Conservation (phyloP, 2,113 vertebrate species). For the Pavo muticus region DNA sequence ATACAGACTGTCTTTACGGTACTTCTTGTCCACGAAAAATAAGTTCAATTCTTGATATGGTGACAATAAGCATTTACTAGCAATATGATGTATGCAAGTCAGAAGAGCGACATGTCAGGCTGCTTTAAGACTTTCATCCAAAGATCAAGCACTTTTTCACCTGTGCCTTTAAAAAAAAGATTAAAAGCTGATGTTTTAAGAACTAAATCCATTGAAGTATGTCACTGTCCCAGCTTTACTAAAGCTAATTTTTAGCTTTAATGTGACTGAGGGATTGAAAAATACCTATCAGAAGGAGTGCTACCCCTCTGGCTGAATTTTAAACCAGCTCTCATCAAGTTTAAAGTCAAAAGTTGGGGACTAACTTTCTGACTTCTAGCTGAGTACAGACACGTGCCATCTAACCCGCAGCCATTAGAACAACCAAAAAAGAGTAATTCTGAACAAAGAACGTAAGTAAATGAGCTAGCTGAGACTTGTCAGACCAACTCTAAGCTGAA, state of each 20-base stretch:
- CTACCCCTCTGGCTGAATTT: conserved; percentile 23
- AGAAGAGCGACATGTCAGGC: background rate
- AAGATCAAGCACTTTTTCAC: conserved; percentile 21
- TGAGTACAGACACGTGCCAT: background rate
- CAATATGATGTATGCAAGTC: background rate
- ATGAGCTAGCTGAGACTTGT: background rate
- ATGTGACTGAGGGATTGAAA: background rate
- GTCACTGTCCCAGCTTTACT: background rate
- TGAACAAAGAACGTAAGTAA: background rate
- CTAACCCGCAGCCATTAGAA: conserved; percentile 12
- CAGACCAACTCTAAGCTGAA: conserved; percentile 8
- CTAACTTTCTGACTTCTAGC: background rate
- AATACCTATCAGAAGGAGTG: background rate
- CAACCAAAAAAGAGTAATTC: background rate
- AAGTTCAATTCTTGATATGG: background rate
- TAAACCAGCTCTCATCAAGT: background rate
- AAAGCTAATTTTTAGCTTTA: background rate
- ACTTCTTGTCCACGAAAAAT: background rate
- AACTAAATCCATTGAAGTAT: background rate
- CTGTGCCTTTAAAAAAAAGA: conserved; percentile 14
- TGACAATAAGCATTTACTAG: background rate
- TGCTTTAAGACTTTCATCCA: conserved; percentile 7
- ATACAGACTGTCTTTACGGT: background rate
- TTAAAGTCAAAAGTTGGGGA: background rate
- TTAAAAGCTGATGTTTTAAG: background rate